Conservation (phyloP, 2,888 invertebrate species). For the Chalcis sispes region DNA sequence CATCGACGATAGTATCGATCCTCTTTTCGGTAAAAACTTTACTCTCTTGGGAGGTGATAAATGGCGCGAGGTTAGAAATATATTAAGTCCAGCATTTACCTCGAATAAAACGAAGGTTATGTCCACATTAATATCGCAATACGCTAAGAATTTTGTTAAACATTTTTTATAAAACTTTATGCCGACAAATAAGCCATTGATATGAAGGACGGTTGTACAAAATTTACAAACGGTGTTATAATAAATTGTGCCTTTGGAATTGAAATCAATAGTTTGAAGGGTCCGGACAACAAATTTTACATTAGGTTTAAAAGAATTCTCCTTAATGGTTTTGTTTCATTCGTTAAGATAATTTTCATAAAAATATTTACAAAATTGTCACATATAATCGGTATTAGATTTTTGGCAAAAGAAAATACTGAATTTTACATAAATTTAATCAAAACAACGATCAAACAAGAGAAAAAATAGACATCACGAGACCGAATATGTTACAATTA, state of each 20-base stretch:
- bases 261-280: conserved; percentile 69
- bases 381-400: conserved; percentile 42
- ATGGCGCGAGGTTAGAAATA: conserved; percentile 77
- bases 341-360: conserved; percentile 55
- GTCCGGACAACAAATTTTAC: conserved; percentile 69
- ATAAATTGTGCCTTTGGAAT: conserved; percentile 76
- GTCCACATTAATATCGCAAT: conserved; percentile 75
- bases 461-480: conserved; percentile 62
- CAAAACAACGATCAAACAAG: conserved; percentile 59
- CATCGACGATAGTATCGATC: conserved; percentile 55
- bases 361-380: conserved; percentile 51
- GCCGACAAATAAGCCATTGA: conserved; percentile 60
- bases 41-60: conserved; percentile 69
- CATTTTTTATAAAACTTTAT: conserved; percentile 53
- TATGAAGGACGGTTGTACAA: conserved; percentile 65
- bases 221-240: conserved; percentile 75
- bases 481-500: conserved; percentile 80
- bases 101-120: conserved; percentile 78
- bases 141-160: conserved; percentile 61
- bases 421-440: conserved; percentile 58
- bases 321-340: conserved; percentile 38
- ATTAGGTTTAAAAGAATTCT: conserved; percentile 63
- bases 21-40: conserved; percentile 58
- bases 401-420: conserved; percentile 16
- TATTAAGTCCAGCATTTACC: conserved; percentile 79